Evolutionary conservation across 2,113 vertebrate species (phyloP), one percentile per base, ranked within the genome.

Genomic region (Ophiodon elongatus): DNA sequence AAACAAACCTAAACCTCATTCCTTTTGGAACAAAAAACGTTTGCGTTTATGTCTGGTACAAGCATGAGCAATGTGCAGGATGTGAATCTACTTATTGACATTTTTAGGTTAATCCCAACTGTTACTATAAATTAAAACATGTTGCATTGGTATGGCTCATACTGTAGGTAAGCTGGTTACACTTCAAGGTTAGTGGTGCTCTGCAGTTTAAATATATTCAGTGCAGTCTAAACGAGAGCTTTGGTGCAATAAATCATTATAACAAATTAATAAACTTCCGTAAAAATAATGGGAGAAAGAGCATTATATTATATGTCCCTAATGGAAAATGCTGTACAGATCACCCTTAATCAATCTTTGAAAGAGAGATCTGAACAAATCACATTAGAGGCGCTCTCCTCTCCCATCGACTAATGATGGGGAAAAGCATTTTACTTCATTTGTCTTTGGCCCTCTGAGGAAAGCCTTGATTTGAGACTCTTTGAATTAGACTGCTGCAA

Each of bases 261-360:
- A 45, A 89, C 64, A 73, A 88, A 89, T 78, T n/a, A 76, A 87
- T 83, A 77, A 76, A 85, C 29, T 67, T 83, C 9, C n/a, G 14
- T 15, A 63, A 23, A 52, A 47, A 73, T 73, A 11, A 76, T 54
- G n/a, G 62, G 0, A 43, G 56, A 68, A 63, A n/a, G 45, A 25
- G 45, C 52, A 66, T 85, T 83, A 65, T 73, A 74, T 86, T 63
- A 60, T 41, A 45, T 69, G 35, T 62, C 43, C 72, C 67, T 65
- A 56, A 80, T 86, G 82, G 73, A 85, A 83, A 76, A 73, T 19
- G 54, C 71, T 63, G 15, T 60, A 45, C 35, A 69, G 37, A 69
- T 68, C 66, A 71, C 39, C 73, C 79, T 90, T 83, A 83, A 88
- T 89, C 89, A 92, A 80, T 78, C 68, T 81, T 79, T 76, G 77